Base-by-base conservation (phyloP, 2,888 invertebrate species). In the Caenorhabditis sp. region DNA sequence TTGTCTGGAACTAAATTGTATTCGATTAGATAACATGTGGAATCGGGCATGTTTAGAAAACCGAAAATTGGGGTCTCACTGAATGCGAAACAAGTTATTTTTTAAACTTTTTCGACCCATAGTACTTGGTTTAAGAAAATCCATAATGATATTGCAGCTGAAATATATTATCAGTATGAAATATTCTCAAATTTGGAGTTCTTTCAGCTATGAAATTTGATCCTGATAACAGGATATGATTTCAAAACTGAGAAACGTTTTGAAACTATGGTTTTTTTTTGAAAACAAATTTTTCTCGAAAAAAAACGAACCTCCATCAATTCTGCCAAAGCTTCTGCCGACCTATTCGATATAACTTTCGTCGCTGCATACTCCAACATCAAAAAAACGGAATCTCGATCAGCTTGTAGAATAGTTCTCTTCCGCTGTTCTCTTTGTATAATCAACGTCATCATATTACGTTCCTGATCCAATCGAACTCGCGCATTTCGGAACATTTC, bases 351-450 rank as follows among this genome's bases (percentile, higher is more conserved):
- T 17, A 49, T 31, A 4, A 49, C 12, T 14, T 27, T 12, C n/a
- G 38, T 59, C 8, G n/a, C 26, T 1, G 59, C 25, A 49, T 14
- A 25, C 17, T 59, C 49, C 5, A 14, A 43, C 25, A 59, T 23
- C n/a, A 8, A 4, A n/a, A 59, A n/a, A 25, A 49, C 21, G 7
- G 25, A 14, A 3, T 17, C 14, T 14, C 20, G 1, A 20, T 50
- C 59, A 27, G 52, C 36, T 53, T 57, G n/a, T 1, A 53, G 17
- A 31, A 57, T 14, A 10, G 61, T 20, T 14, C 27, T 20, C 23
- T 70, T 67, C 62, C 59, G 12, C 17, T 20, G 23, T 61, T 74
- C 74, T 23, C 77, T 50, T 17, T 43, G 4, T 57, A 36, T 38
- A 1, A 74, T 1, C 54, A 68, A 27, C 21, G 58, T 56, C 38